Evolutionary conservation across 2,888 invertebrate species (phyloP).

Genomic region (Drosophila parthenogenetica): DNA sequence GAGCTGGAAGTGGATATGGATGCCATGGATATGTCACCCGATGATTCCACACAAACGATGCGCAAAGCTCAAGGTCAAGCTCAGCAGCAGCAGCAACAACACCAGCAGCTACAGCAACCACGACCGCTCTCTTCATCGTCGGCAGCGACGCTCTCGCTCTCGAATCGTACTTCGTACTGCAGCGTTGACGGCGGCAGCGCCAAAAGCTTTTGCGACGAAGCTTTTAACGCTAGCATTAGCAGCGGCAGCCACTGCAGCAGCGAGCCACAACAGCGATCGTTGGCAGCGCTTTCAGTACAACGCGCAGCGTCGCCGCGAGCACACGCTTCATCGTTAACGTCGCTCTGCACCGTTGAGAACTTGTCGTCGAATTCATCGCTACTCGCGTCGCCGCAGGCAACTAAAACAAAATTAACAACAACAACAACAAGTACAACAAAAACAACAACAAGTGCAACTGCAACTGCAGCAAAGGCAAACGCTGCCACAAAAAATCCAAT

Average conservation of each 20-base stretch:
- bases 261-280: slow-evolving; percentile 45
- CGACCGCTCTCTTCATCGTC: slow-evolving; percentile 81
- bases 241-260: slow-evolving; percentile 23
- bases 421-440: slow-evolving; percentile 43
- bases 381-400: slow-evolving; percentile 60
- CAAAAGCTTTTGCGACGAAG: slow-evolving; percentile 83
- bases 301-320: slow-evolving; percentile 82
- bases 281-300: slow-evolving; percentile 75
- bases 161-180: slow-evolving; percentile 83
- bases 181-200: slow-evolving; percentile 81
- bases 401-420: slow-evolving; percentile 41
- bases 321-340: slow-evolving; percentile 75
- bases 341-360: slow-evolving; percentile 73
- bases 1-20: slow-evolving; percentile 62
- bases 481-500: slow-evolving; percentile 34
- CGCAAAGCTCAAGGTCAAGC: slow-evolving; percentile 81
- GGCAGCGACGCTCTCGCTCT: slow-evolving; percentile 81
- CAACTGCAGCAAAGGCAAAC: slow-evolving; percentile 29
- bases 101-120: slow-evolving; percentile 69
- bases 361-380: slow-evolving; percentile 58
- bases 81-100: slow-evolving; percentile 68
- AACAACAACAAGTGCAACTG: slow-evolving; percentile 37
- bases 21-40: slow-evolving; percentile 74
- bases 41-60: slow-evolving; percentile 85
- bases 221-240: slow-evolving; percentile 59